phyloP scores from a whole-genome alignment of 1,140 invertebrate species.

The Geopemphigus sp. region DNA sequence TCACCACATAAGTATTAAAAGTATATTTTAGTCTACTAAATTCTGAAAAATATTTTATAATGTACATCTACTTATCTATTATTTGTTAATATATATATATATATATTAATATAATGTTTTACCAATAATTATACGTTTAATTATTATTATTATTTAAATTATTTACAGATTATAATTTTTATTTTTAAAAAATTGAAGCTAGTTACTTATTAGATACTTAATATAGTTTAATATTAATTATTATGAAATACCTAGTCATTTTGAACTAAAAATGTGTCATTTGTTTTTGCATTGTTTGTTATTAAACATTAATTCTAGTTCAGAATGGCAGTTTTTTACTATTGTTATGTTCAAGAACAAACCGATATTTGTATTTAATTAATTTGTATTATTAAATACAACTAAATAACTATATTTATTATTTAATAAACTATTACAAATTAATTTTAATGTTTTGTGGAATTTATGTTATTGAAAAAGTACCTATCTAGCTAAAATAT shows the following conservation, averaged over 20 bases:
- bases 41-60: conserved; percentile 10
- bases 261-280: not conserved
- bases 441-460: not conserved
- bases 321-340: not conserved
- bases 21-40: not conserved
- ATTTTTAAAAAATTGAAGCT: not conserved
- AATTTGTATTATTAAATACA: not conserved
- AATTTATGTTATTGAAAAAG: not conserved
- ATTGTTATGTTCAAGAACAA: conserved; percentile 5
- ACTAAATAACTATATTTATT: not conserved
- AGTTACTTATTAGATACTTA: not conserved
- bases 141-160: not conserved
- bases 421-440: conserved; percentile 24
- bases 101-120: not conserved
- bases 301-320: not conserved
- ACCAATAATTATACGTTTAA: not conserved
- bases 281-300: not conserved
- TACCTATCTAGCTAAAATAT: not conserved
- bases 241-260: not conserved
- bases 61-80: not conserved
- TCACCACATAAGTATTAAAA: not conserved
- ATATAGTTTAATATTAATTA: not conserved
- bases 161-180: not conserved
- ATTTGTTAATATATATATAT: not conserved
- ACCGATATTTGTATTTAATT: not conserved